Conservation (phyloP, 2,113 vertebrate species). For the Diadophis punctatus region DNA sequence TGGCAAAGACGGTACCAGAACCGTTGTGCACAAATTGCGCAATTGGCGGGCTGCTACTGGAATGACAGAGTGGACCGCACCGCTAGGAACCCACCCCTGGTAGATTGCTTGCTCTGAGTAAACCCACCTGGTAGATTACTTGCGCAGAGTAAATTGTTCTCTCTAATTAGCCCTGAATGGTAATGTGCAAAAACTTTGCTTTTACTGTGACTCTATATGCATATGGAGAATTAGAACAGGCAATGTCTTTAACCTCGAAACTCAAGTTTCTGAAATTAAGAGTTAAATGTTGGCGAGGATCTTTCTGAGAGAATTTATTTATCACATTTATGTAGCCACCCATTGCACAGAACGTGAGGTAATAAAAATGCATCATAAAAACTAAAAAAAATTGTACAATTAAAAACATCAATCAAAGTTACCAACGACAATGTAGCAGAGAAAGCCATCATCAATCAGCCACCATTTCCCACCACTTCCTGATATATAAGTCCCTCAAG, state of each 20-base stretch:
- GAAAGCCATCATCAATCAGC: not conserved
- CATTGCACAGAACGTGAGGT: not conserved
- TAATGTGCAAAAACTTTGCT: not conserved
- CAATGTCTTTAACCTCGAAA: not conserved
- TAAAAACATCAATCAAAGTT: not conserved
- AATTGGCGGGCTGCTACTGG: too few relatives aligned
- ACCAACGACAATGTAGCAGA: not conserved
- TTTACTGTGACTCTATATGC: not conserved
- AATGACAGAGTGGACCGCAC: too few relatives aligned
- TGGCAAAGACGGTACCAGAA: too few relatives aligned
- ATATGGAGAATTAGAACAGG: not conserved
- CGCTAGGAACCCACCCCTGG: too few relatives aligned
- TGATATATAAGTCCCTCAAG: not conserved
- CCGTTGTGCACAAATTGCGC: too few relatives aligned
- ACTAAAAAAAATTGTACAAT: not conserved
- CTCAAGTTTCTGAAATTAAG: not conserved
- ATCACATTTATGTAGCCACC: not conserved
- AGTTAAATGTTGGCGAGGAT: not conserved
- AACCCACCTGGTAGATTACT: too few relatives aligned
- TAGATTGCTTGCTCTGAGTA: too few relatives aligned
- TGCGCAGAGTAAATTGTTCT: conserved; percentile 17
- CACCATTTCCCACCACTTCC: not conserved
- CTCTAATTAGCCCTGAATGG: not conserved
- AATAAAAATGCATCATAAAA: not conserved
- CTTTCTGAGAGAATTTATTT: not conserved